These are phyloP conservation scores for Orthosia incerta DNA, from an alignment of 2,888 invertebrate species.

Conservation along the genomic window DNA sequence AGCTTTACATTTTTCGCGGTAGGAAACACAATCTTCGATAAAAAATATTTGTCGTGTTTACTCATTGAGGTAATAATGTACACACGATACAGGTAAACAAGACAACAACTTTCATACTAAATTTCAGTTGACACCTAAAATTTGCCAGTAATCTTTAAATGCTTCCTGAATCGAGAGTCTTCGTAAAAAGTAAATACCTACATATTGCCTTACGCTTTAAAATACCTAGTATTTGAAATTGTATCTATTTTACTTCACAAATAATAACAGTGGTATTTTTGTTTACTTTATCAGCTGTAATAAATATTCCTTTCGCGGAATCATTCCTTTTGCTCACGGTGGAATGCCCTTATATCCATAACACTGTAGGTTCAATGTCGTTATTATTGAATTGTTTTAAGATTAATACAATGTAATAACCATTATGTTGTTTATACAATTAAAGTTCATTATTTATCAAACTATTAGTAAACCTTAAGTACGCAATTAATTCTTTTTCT, in stretches of 20 bases:
- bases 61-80: too few relatives aligned
- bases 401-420: slow-evolving; percentile 12
- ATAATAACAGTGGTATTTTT: neutral
- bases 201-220: slow-evolving; percentile 10
- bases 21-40: neutral
- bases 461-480: neutral
- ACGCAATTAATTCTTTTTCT: slow-evolving; percentile 10
- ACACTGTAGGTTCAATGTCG: slow-evolving; percentile 18
- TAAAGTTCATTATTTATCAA: slow-evolving; percentile 9
- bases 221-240: slow-evolving; percentile 16
- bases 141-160: slow-evolving; percentile 29
- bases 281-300: slow-evolving; percentile 1
- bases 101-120: slow-evolving; percentile 7
- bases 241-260: slow-evolving; percentile 4
- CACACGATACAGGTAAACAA: neutral
- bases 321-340: slow-evolving; percentile 1
- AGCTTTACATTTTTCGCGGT: neutral
- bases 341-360: slow-evolving; percentile 24
- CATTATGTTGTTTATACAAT: slow-evolving; percentile 2
- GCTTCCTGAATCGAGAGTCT: slow-evolving; percentile 9
- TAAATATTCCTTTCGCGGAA: neutral
- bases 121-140: slow-evolving; percentile 15
- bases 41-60: slow-evolving; percentile 12
- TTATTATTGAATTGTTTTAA: slow-evolving; percentile 33
- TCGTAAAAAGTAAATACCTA: slow-evolving; percentile 9